Base-by-base conservation (phyloP, 2,888 invertebrate genomes). In the Rhagonycha lutea region DNA sequence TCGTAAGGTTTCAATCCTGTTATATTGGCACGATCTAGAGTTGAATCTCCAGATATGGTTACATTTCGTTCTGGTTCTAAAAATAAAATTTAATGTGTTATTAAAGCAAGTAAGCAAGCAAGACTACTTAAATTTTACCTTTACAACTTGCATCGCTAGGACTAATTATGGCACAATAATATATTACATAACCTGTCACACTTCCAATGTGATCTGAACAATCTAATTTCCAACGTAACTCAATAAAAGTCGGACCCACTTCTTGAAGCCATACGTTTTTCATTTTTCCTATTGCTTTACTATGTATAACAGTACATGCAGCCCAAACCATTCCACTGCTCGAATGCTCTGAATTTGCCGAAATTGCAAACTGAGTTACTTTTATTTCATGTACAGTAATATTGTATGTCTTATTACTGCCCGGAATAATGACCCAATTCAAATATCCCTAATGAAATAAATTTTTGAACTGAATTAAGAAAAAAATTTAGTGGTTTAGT, bases 241-340 rank as follows among this genome's bases (percentile, higher is more conserved):
- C 89, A n/a, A 94, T 91, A 24, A 87, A 89, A 28, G 88, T 88
- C 9, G 91, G 87, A 14, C 88, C 89, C 12, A 89, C 88, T 3
- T 86, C 83, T 71, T 88, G 88, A 72, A 91, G 88, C 87, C 89
- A 90, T 3, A 92, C 89, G 14, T 89, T 89, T 77, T 90, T 90
- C 86, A 92, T 89, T 86, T 91, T 92, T 3, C 90, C 90, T 10
- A 91, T 79, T 18, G 80, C 80, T 84, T 86, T 86, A 74, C 88
- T 87, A 69, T 88, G 87, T 26, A 89, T 90, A 79, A 92, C 91
- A 79, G 92, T 94, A 78, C 96, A 96, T 47, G 91, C 91, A 10
- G 95, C 93, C 96, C 96, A 96, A 11, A 92, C 90, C 93, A 96
- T 95, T 1, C 96, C 96, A 84, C 95, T 95, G 80, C 95, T 95